phyloP scores from a whole-genome alignment of 2,113 vertebrate genomes.

The Lates calcarifer region DNA sequence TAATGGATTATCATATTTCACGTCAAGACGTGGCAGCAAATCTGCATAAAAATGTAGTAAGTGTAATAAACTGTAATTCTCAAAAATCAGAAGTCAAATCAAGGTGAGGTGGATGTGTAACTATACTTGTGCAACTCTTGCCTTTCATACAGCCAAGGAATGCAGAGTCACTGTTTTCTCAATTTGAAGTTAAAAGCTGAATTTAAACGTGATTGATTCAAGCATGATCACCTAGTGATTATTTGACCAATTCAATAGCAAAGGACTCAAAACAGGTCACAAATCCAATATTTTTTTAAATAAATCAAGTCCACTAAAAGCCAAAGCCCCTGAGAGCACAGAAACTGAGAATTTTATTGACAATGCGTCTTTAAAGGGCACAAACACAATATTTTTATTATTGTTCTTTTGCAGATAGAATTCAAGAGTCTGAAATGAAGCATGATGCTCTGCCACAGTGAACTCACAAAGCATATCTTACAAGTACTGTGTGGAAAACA shows the following conservation, averaged over 20 bases:
- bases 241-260: background rate
- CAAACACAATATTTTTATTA: background rate
- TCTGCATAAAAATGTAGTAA: background rate
- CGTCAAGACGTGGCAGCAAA: background rate
- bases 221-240: background rate
- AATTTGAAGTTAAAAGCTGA: background rate
- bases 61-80: background rate
- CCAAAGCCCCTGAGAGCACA: background rate
- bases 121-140: background rate
- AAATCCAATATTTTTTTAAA: background rate
- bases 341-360: background rate
- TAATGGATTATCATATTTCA: background rate
- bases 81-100: background rate
- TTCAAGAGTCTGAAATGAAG: background rate
- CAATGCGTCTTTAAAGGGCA: background rate
- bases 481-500: conserved; percentile 5
- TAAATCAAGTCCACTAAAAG: background rate
- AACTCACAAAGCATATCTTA: background rate
- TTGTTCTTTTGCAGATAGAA: background rate
- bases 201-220: background rate
- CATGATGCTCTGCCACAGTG: background rate
- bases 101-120: background rate
- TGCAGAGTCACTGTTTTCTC: background rate
- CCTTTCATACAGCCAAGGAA: background rate
- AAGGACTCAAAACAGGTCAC: background rate